Evolutionary conservation across 2,113 vertebrate species (phyloP), one percentile per base, ranked within the genome.

Genomic region (Lates calcarifer): DNA sequence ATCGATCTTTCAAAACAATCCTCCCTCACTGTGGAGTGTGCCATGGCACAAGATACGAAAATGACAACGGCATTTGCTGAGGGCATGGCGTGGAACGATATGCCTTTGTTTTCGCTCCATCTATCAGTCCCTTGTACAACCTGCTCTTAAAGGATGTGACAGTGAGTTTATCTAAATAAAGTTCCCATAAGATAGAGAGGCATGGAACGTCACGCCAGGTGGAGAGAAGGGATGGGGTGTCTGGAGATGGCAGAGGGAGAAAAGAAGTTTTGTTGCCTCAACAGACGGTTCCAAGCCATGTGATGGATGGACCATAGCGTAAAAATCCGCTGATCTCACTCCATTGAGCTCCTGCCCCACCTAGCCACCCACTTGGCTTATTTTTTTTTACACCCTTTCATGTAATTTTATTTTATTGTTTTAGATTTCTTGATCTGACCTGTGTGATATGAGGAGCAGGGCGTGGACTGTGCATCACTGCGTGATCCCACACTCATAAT

Each of bases 121-220:
- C 87, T 39, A 85, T 90, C 81, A 88, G 62, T 43, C 22, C 43
- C 51, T 69, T 56, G 51, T 73, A 22, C 18, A 28, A 55, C 45
- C 56, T 1, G 61, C 69, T 76, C 67, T 15, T 84, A 83, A 90
- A 68, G 31, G 79, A 83, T 84, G 78, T 63, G 86, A 87, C 88
- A 84, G 82, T 20, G 6, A 29, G 75, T 89, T 89, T 84, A 82
- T 86, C 89, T 87, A 87, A 92, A 92, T 92, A 81, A 91, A 92
- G 86, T 83, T 81, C 61, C 69, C 31, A 22, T 20, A 35, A 69
- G 81, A 88, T 49, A 61, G 82, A 90, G 82, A 88, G 45, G 77
- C 79, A 91, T 79, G 53, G 84, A 53, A 43, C 51, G 14, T 82
- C 69, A 72, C 39, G 35, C 39, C 56, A 24, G 2, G 37, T 18